phyloP scores from a whole-genome alignment of 2,797 vertebrate species.

The Cynodonichthys magdalenae region DNA sequence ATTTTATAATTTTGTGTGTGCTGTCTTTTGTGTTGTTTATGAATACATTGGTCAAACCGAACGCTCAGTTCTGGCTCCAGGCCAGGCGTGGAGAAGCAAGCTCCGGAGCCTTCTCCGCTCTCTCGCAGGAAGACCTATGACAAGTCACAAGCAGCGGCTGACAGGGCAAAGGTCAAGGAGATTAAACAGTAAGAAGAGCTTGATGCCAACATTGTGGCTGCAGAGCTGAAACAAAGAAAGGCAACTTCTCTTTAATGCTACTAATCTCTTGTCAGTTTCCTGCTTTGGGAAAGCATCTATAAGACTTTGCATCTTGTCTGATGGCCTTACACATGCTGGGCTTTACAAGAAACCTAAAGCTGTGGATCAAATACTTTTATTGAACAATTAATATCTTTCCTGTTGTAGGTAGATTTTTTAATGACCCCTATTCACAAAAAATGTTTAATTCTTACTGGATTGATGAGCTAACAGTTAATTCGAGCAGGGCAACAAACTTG shows the following conservation, averaged over 20 bases:
- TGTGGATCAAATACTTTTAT: too few species aligned
- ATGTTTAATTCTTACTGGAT: too few species aligned
- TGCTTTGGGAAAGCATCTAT: conserved; percentile 61
- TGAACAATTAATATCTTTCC: too few species aligned
- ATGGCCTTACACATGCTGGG: conserved; percentile 41
- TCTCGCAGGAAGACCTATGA: conserved; percentile 93
- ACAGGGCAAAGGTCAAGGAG: conserved; percentile 92
- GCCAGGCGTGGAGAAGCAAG: conserved; percentile 85
- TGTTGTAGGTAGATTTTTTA: too few species aligned
- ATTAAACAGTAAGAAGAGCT: conserved; percentile 94
- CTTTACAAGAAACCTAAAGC: conserved; percentile 53
- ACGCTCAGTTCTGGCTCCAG: conserved; percentile 83
- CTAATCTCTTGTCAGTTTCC: conserved; percentile 55
- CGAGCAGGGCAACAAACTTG: too few species aligned
- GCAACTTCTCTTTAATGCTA: conserved; percentile 33
- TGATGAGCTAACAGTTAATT: too few species aligned
- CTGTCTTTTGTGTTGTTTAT: conserved; percentile 60
- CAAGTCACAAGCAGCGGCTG: conserved; percentile 81
- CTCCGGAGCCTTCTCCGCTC: conserved; percentile 90
- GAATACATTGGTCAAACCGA: conserved; percentile 57
- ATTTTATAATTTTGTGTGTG: conserved; percentile 42
- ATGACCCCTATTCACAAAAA: too few species aligned
- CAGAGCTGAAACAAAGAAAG: conserved; percentile 22
- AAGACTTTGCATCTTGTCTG: conserved; percentile 39
- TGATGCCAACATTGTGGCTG: conserved; percentile 39